These are phyloP conservation scores for Amaurobius ferox DNA, from an alignment of 2,888 invertebrate species.

Conservation along the genomic window DNA sequence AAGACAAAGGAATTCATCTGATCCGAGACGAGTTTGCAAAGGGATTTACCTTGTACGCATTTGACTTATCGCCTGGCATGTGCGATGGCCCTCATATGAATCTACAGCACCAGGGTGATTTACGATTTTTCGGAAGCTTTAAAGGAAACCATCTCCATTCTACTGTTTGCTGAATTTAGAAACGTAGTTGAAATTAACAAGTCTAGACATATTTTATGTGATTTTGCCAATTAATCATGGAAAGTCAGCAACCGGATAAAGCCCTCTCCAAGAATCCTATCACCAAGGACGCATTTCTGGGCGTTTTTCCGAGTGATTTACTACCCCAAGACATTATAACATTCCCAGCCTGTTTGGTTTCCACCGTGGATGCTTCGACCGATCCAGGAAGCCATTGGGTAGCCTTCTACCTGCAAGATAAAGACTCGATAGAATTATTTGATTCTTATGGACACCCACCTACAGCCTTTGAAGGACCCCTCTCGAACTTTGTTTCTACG, in stretches of 20 bases:
- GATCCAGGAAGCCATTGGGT: too few species aligned
- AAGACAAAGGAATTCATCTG: conserved; percentile 73
- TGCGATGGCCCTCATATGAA: conserved; percentile 17
- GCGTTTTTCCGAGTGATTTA: too few species aligned
- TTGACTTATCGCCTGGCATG: conserved; percentile 33
- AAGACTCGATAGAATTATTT: too few species aligned
- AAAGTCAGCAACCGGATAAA: too few species aligned
- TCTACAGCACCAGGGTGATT: conserved; percentile 27
- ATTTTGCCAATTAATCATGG: conserved; percentile 39
- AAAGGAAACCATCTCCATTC: conserved; percentile 1
- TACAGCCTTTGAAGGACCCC: too few species aligned
- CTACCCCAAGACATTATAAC: too few species aligned
- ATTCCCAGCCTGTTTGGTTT: too few species aligned
- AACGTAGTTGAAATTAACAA: conserved; percentile 74
- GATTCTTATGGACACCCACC: too few species aligned
- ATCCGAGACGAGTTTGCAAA: conserved; percentile 12
- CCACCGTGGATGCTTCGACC: too few species aligned
- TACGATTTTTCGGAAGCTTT: conserved; percentile 14
- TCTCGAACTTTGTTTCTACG: too few species aligned
- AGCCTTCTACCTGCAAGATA: too few species aligned
- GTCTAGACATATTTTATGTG: conserved; percentile 16
- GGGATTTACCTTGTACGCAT: conserved; percentile 19
- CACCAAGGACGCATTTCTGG: background rate
- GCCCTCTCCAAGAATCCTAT: too few species aligned
- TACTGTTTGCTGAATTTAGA: conserved; percentile 24